Conservation (phyloP, 2,888 invertebrate genomes). For the Amphimallon solstitiale region DNA sequence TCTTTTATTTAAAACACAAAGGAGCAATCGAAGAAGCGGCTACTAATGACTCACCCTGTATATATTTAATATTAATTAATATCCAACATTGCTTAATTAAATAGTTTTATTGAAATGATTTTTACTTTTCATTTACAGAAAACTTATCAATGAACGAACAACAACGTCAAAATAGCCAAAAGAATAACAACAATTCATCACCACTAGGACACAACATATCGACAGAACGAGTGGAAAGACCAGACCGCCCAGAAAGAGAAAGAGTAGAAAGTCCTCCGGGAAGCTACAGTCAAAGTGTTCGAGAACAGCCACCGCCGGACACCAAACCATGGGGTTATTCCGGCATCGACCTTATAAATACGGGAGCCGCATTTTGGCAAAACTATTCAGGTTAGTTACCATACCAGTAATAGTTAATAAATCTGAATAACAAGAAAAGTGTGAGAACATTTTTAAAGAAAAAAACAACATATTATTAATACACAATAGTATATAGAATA, state of each 20-base stretch:
- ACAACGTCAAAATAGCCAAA: slow-evolving; percentile 49
- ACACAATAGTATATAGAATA: too few relatives aligned
- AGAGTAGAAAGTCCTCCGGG: slow-evolving; percentile 51
- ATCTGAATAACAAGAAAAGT: too few relatives aligned
- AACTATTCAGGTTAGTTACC: slow-evolving; percentile 84
- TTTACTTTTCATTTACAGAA: slow-evolving; percentile 49
- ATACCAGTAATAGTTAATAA: neutral
- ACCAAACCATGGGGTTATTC: slow-evolving; percentile 74
- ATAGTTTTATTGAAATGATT: neutral
- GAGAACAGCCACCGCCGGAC: slow-evolving; percentile 64
- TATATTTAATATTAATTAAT: too few relatives aligned
- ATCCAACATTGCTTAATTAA: too few relatives aligned
- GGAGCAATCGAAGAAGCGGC: too few relatives aligned
- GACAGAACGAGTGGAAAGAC: slow-evolving; percentile 39
- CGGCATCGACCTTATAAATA: slow-evolving; percentile 84
- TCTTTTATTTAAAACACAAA: too few relatives aligned
- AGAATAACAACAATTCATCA: slow-evolving; percentile 51
- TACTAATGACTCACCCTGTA: too few relatives aligned
- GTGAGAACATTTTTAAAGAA: too few relatives aligned
- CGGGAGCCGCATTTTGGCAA: slow-evolving; percentile 89
- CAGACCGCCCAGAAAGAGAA: slow-evolving; percentile 47
- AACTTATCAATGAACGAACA: slow-evolving; percentile 52
- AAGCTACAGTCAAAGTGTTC: slow-evolving; percentile 59
- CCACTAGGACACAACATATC: slow-evolving; percentile 37
- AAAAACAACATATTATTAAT: too few relatives aligned